Evolutionary conservation across 2,888 invertebrate species (phyloP), one percentile per base, ranked within the genome.

Genomic region (Tupiocoris notatus): DNA sequence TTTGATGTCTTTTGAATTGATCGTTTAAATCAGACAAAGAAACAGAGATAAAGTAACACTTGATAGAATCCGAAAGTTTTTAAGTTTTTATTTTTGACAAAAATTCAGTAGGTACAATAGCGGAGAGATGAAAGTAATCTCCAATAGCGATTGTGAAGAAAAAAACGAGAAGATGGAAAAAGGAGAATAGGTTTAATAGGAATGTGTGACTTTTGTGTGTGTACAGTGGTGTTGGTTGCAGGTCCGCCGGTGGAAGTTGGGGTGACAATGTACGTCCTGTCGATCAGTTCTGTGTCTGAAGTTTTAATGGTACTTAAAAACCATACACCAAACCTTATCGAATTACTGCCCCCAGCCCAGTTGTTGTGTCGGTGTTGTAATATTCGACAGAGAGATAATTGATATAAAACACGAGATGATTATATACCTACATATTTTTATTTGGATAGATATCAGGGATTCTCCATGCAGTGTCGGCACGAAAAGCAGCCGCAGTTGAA

Each of bases 201-300:
- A 59, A 66, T 66, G 67, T 78, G 78, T 76, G 76, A 67, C 73
- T 71, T 66, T 65, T 75, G 65, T 75, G 65, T 75, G 75, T 65
- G 75, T 75, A 75, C 75, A 76, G 74, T 73, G 74, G 74, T 73
- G 68, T 77, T 79, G 78, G 79, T 79, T 84, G 77, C 84, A 87
- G 87, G 85, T 82, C 84, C 85, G 79, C 87, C 88, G 75, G 88
- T 88, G 79, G 86, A 86, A 81, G 87, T 88, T 79, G 87, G 87
- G 79, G 86, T 88, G 80, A 87, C 88, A 80, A 86, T 88, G 84
- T 87, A 88, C 84, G 87, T 88, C 80, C 85, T 87, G 81, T 86
- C 86, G 82, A 88, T 88, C 83, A 86, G 86, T 82, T 87, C 88
- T 78, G 87, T 88, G 80, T 88, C 88, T 80, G 88, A 88, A 86